Conservation (phyloP, 1,140 invertebrate species). For the Dendrolimus punctatus region DNA sequence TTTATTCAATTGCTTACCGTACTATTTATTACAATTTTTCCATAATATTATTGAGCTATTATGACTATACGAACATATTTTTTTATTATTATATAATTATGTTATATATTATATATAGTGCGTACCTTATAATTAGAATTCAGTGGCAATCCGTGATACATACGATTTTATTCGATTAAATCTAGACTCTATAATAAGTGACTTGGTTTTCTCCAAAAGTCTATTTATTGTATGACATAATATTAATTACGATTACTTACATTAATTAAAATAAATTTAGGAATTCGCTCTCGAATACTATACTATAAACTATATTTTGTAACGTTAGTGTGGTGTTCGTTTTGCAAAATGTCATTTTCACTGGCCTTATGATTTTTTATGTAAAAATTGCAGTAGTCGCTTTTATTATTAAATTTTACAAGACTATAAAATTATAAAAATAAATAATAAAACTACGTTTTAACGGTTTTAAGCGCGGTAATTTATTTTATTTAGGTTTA, state of each 20-base stretch:
- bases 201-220: constrained; percentile 37
- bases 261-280: constrained; percentile 59
- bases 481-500: too few relatives aligned
- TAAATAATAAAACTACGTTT: too few relatives aligned
- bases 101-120: constrained; percentile 40
- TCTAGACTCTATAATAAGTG: constrained; percentile 21
- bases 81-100: constrained; percentile 25
- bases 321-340: constrained; percentile 63
- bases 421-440: background rate
- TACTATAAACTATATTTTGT: constrained; percentile 49
- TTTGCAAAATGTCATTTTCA: constrained; percentile 54
- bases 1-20: constrained; percentile 32
- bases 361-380: constrained; percentile 24
- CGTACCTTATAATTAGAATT: constrained; percentile 35
- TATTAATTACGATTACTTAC: constrained; percentile 38
- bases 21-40: constrained; percentile 46
- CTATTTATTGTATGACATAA: constrained; percentile 51
- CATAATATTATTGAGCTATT: constrained; percentile 60
- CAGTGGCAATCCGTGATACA: constrained; percentile 34
- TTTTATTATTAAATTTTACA: constrained; percentile 1
- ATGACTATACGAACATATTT: constrained; percentile 31
- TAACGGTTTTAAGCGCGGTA: too few relatives aligned
- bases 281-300: constrained; percentile 46
- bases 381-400: constrained; percentile 29
- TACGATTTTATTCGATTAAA: constrained; percentile 7